These are phyloP conservation scores for Asteroscopus sphinx DNA, from an alignment of 2,888 invertebrate species.

Conservation along the genomic window DNA sequence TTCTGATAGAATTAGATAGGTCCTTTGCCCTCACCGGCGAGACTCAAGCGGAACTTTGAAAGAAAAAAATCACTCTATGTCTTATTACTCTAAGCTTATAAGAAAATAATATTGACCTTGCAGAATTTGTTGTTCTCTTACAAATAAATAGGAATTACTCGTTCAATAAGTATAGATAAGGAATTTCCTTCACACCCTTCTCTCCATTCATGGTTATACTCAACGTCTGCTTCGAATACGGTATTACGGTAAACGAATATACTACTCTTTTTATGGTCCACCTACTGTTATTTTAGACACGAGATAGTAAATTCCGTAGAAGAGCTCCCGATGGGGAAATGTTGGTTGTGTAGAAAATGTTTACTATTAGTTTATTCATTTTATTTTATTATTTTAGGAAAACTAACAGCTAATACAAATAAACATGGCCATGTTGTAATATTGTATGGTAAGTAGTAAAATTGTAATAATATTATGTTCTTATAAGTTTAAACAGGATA, in stretches of 20 bases:
- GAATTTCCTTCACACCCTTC: constrained; percentile 32
- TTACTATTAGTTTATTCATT: no score
- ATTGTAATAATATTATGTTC: background rate
- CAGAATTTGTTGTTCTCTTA: constrained; percentile 17
- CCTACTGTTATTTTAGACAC: constrained; percentile 43
- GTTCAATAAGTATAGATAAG: constrained; percentile 21
- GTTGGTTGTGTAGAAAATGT: background rate
- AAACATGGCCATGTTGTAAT: no score
- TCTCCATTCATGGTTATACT: constrained; percentile 48
- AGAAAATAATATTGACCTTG: background rate
- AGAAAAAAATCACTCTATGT: no score
- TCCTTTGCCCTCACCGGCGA: no score
- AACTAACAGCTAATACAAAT: no score
- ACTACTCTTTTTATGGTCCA: constrained; percentile 53
- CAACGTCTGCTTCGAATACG: constrained; percentile 55
- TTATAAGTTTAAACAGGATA: background rate
- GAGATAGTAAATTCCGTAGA: constrained; percentile 24
- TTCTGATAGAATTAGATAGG: no score
- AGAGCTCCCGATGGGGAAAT: constrained; percentile 5
- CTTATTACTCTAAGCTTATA: no score
- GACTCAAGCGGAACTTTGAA: no score
- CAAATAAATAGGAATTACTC: constrained; percentile 17
- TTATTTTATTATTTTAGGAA: no score
- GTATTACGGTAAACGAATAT: constrained; percentile 52
- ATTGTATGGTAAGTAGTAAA: background rate